Evolutionary conservation across 2,888 invertebrate genomes (phyloP).

Genomic region (Adelognathus sp.): DNA sequence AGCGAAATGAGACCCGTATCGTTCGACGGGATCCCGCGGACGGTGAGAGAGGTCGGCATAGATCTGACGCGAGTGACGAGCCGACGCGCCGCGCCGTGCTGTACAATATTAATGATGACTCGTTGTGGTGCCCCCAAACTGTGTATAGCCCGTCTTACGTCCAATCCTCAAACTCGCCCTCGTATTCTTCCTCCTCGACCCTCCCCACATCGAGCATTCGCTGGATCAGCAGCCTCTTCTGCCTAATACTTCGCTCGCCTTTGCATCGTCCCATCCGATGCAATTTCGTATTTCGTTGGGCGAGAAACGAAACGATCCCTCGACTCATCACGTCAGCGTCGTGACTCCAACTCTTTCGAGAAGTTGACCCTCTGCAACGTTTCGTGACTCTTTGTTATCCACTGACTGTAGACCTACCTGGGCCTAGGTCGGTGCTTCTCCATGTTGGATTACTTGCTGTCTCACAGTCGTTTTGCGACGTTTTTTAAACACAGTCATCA

Average conservation of each 20-base stretch:
- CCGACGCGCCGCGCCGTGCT: conserved; percentile 64
- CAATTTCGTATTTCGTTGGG: conserved; percentile 60
- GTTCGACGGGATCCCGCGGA: conserved; percentile 26
- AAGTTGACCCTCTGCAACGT: not conserved
- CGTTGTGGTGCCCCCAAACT: conserved; percentile 56
- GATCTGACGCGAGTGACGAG: conserved; percentile 77
- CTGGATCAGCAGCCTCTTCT: conserved; percentile 13
- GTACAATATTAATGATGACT: conserved; percentile 78
- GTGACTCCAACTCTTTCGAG: conserved; percentile 29
- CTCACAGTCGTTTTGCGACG: conserved; percentile 1
- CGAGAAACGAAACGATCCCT: conserved; percentile 19
- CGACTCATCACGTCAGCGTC: conserved; percentile 31
- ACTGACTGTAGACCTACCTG: conserved; percentile 2
- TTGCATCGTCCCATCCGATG: conserved; percentile 52
- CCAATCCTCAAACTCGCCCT: conserved; percentile 47
- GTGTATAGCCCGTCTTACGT: conserved; percentile 49
- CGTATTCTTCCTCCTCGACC: conserved; percentile 47
- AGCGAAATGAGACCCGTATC: conserved; percentile 41
- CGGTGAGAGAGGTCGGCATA: conserved; percentile 76
- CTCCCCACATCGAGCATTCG: conserved; percentile 32
- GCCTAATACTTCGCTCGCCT: conserved; percentile 17
- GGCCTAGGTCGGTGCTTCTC: not conserved
- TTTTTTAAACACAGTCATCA: not conserved
- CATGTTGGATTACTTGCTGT: not conserved
- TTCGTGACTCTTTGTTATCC: not conserved